Base-by-base conservation (phyloP, 2,797 vertebrate species). In the Liparis tanakae region DNA sequence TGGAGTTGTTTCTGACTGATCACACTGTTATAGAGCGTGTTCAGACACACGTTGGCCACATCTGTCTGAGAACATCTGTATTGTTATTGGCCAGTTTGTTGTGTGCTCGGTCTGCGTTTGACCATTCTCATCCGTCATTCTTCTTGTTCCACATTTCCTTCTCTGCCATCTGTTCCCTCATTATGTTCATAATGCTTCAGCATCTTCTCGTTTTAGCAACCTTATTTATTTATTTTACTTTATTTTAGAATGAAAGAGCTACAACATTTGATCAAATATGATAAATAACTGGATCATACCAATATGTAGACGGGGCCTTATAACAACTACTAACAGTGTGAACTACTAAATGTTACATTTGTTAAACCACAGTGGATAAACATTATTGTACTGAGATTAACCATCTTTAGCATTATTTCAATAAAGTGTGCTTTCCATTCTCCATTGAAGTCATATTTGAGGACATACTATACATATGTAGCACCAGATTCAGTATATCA, bases 141-240 rank as follows among this genome's bases (percentile, higher is more conserved):
- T 74, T 70, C 55, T 53, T 70, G 48, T 78, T 76, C 74, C 80
- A 78, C 71, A 70, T 14, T 55, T 63, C 44, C 37, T 34, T 61
- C 69, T 67, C 67, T 43, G 37, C 77, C 77, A 80, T 78, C 74
- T 84, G 78, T 54, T 69, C 20, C 59, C 44, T 61, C 77, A 70
- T 51, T 70, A 67, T 71, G 66, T 67, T 79, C 62, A 67, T 55
- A 74, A 58, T 69, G 48, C 55, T 74, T 57, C 18, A 69, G 50
- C 69, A 50, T 58, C 62, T 43, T 48, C 54, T 74, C 72, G 18
- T 56, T 50, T 54, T 25, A 43, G 6, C 60, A 51, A 50, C 58
- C 48, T 13, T 62, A 57, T 48, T 50, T 46, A 50, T 41, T 36
- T 58, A 44, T 60, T 70, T 48, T 6, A 22, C n/a, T 70, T 63